Percentiles rank a stretch among this genome's conserved stretches.
These are phyloP conservation scores for Takifugu bimaculatus DNA, from an alignment of 2,113 vertebrate genomes.

Conservation along the genomic window DNA sequence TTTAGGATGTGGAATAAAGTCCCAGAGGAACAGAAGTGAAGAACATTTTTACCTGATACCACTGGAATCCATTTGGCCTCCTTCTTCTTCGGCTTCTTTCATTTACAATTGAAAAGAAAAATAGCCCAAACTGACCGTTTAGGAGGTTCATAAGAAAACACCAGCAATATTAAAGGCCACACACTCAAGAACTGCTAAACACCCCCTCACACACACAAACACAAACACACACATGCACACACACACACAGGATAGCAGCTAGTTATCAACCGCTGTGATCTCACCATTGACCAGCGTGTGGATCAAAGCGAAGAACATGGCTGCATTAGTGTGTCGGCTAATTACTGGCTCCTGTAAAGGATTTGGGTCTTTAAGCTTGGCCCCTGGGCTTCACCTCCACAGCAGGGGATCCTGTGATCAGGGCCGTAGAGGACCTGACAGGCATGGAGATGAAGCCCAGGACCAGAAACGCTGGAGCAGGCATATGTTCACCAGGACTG, in stretches of 20 bases:
- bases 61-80: too few species aligned
- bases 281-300: conserved; percentile 50
- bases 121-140: too few species aligned
- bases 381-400: conserved; percentile 42
- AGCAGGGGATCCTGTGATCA: conserved; percentile 51
- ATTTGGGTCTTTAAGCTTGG: conserved; percentile 52
- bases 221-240: conserved; percentile 4
- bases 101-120: too few species aligned
- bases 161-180: too few species aligned
- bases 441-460: conserved; percentile 39
- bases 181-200: background rate
- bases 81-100: too few species aligned
- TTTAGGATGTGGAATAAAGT: too few species aligned
- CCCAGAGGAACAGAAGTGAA: too few species aligned
- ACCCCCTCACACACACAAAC: background rate
- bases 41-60: too few species aligned
- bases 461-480: conserved; percentile 38
- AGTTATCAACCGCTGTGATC: conserved; percentile 43
- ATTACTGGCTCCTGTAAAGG: conserved; percentile 57
- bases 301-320: conserved; percentile 53
- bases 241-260: conserved; percentile 12
- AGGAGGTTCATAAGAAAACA: too few species aligned
- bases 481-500: conserved; percentile 46
- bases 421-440: conserved; percentile 41
- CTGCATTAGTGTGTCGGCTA: conserved; percentile 44